A percentile compares a stretch with the other conserved stretches of the same genome.
Evolutionary conservation across 2,113 vertebrate species (phyloP).

Genomic region (Gobio gobio): DNA sequence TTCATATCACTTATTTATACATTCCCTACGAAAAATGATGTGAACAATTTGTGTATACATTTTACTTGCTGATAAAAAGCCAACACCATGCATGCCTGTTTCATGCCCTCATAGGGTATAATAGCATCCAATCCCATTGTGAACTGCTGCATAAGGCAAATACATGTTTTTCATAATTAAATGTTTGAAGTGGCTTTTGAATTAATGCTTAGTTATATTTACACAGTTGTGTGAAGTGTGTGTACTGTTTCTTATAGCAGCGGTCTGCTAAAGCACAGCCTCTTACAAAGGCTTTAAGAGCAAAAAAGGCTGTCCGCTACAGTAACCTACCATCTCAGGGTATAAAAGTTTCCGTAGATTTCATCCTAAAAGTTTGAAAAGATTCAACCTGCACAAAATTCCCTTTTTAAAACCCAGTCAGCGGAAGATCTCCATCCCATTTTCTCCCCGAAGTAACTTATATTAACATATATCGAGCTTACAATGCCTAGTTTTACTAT

Average conservation of each 20-base stretch:
- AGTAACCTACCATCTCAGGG: not conserved
- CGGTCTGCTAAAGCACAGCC: not conserved
- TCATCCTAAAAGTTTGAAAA: no score
- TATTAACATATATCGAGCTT: no score
- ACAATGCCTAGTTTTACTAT: no score
- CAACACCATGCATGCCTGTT: not conserved
- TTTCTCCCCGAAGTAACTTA: no score
- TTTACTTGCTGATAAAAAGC: not conserved
- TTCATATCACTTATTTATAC: not conserved
- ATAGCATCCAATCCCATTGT: not conserved
- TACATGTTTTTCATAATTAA: not conserved
- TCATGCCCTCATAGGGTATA: not conserved
- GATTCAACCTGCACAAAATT: no score
- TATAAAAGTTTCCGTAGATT: no score
- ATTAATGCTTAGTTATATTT: conserved; percentile 1
- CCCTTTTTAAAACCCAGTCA: no score
- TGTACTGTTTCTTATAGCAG: no score
- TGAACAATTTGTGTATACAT: not conserved
- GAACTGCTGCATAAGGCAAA: not conserved
- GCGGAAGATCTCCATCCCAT: no score
- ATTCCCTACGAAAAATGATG: not conserved
- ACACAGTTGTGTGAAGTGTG: not conserved
- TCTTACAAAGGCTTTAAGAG: not conserved
- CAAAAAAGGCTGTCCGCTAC: not conserved
- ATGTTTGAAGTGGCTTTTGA: not conserved